Evolutionary conservation across 1,140 invertebrate genomes (phyloP), one percentile per base, ranked within the genome.

Genomic region (Pachypeltis micranthus): DNA sequence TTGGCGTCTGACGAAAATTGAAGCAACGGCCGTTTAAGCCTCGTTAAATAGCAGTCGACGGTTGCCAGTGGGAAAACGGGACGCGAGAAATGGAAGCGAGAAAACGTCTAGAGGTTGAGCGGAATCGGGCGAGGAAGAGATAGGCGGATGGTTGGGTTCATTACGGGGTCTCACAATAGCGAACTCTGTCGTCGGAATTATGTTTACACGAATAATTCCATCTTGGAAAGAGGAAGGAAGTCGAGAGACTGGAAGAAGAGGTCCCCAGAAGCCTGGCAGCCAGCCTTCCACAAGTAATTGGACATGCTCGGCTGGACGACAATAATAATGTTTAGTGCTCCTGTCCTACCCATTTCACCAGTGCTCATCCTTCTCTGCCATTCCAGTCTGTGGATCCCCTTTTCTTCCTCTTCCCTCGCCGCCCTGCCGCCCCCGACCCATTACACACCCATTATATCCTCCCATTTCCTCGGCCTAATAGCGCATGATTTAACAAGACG

Each of bases 161-260:
- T 51, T 51, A 51, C 23, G 23, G 12, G 47, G 47, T 39, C 34
- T 25, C 55, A 58, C 55, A 58, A 58, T 58, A 25, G 55, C 55
- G 27, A 29, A 58, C 58, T 26, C 61, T 31, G 23, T 54, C 27
- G n/a, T 59, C 27, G 24, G 31, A 56, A 61, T 64, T 64, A 64
- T 64, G 63, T 64, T 64, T 61, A 64, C 63, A 64, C 63, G 63
- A 64, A 61, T 64, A 61, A 64, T 60, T 64, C 63, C 63, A 64
- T 61, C 63, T 56, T 29, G 63, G 44, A 63, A 59, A 21, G 63
- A 60, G 28, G 56, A 58, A 44, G 58, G 57, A 54, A 55, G 63
- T 61, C 34, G 27, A 26, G 51, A 56, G 27, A n/a, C n/a, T n/a
- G n/a, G n/a, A n/a, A 16, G 59, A 19, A 7, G 44, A 62, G 60